Percentiles rank a stretch among this genome's conserved stretches.
These are phyloP conservation scores for Capreolus pygargus DNA, from an alignment of 2,113 vertebrate genomes.

Conservation along the genomic window DNA sequence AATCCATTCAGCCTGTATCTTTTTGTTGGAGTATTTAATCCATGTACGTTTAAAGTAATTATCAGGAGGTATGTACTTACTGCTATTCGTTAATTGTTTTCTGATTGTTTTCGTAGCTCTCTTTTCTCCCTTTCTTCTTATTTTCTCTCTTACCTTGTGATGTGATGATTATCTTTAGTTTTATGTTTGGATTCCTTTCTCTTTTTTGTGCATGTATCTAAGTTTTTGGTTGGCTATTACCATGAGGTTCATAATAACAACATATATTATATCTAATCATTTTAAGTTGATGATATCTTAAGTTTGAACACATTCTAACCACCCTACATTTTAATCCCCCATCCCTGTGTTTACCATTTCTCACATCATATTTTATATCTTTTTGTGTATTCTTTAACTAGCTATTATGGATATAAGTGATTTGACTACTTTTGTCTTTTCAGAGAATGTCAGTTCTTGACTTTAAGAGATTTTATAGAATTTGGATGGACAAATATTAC, in stretches of 20 bases:
- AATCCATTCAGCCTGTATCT: neutral
- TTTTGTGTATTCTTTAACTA: neutral
- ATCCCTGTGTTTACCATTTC: neutral
- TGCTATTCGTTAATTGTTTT: neutral
- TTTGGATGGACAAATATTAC: neutral
- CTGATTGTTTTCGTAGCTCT: neutral
- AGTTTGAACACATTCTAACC: neutral
- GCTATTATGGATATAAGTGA: neutral
- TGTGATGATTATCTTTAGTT: neutral
- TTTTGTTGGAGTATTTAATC: neutral
- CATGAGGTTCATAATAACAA: neutral
- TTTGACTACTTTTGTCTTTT: neutral
- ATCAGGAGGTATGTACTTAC: neutral
- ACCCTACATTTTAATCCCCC: neutral
- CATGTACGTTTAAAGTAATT: neutral
- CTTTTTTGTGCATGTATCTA: neutral
- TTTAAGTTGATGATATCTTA: neutral
- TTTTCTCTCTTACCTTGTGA: neutral
- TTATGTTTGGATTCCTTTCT: neutral
- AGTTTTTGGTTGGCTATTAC: neutral
- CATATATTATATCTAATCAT: neutral
- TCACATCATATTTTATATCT: neutral
- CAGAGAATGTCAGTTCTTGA: constrained; percentile 13
- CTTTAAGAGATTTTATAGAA: neutral
- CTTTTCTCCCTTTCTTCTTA: neutral